A percentile compares a stretch with the other conserved stretches of the same genome.
Conservation (phyloP, 1,140 invertebrate genomes). For the Bradysia coprophila region DNA sequence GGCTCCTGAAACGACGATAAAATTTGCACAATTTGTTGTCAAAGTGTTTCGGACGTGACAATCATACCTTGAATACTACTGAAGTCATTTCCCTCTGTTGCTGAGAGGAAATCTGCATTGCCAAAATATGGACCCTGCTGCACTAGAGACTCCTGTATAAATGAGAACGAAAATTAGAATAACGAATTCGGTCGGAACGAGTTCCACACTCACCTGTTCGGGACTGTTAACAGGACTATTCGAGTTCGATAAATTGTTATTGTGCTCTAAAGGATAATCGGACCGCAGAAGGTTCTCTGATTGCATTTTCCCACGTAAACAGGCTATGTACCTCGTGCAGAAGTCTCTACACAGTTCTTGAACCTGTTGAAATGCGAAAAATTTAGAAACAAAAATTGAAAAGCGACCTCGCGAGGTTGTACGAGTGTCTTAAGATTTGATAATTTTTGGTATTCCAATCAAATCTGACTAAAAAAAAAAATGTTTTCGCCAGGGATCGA, state of each 20-base stretch:
- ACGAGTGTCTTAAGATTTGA: too few species aligned
- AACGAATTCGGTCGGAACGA: not conserved
- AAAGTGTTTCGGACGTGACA: not conserved
- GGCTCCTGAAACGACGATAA: not conserved
- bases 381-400: not conserved
- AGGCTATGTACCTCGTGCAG: slow-evolving; percentile 89
- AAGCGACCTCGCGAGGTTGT: too few species aligned
- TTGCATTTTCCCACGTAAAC: slow-evolving; percentile 92
- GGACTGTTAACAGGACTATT: slow-evolving; percentile 6
- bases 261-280: slow-evolving; percentile 29
- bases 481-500: too few species aligned
- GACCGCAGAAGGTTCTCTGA: slow-evolving; percentile 75
- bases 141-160: not conserved
- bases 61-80: slow-evolving; percentile 3
- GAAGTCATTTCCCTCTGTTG: slow-evolving; percentile 1
- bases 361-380: slow-evolving; percentile 22
- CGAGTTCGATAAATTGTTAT: slow-evolving; percentile 6
- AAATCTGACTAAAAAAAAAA: too few species aligned
- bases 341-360: slow-evolving; percentile 95
- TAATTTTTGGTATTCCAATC: too few species aligned
- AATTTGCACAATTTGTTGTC: not conserved
- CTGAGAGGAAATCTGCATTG: slow-evolving; percentile 3
- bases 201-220: slow-evolving; percentile 3
- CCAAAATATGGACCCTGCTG: slow-evolving; percentile 2
- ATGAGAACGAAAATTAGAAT: not conserved